A percentile compares a stretch with the other conserved stretches of the same genome.
phyloP scores from a whole-genome alignment of 35 echinoderm and acorn worm genomes.

The Ophiothrix spiculata region DNA sequence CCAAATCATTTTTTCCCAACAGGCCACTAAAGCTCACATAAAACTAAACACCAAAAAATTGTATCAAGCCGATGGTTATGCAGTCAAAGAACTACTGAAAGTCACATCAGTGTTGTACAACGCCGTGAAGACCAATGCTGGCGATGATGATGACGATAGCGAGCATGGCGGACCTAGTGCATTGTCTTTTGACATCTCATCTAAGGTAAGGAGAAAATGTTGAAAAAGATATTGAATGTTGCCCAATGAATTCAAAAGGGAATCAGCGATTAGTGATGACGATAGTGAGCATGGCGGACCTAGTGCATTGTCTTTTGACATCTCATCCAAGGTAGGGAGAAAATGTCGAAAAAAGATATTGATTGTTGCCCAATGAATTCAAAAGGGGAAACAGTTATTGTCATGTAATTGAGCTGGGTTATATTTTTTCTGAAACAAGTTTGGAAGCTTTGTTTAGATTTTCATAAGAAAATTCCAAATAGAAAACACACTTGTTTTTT shows the following conservation, averaged over 20 bases:
- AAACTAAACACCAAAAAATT: slow-evolving; percentile 98
- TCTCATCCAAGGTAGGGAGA: slow-evolving; percentile 96
- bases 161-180: slow-evolving; percentile 32
- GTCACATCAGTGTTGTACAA: slow-evolving; percentile 94
- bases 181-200: slow-evolving; percentile 93
- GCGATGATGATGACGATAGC: slow-evolving; percentile 64
- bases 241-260: no score
- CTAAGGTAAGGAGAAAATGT: slow-evolving; percentile 96
- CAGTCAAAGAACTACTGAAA: slow-evolving; percentile 96
- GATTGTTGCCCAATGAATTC: no score
- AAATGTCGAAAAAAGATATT: no score
- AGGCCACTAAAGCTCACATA: slow-evolving; percentile 98
- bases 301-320: slow-evolving; percentile 77
- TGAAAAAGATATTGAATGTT: no score
- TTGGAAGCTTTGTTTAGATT: no score
- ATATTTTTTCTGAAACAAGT: no score
- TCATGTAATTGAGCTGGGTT: no score
- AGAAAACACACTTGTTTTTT: no score
- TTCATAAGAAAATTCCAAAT: no score
- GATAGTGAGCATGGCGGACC: slow-evolving; percentile 48
- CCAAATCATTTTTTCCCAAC: no score
- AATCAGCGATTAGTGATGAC: no score
- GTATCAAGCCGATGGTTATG: slow-evolving; percentile 97
- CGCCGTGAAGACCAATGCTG: slow-evolving; percentile 91
- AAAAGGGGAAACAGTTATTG: no score